A percentile compares a stretch with the other conserved stretches of the same genome.
phyloP scores from a whole-genome alignment of 2,888 invertebrate genomes.

The Sphinx pinastri region DNA sequence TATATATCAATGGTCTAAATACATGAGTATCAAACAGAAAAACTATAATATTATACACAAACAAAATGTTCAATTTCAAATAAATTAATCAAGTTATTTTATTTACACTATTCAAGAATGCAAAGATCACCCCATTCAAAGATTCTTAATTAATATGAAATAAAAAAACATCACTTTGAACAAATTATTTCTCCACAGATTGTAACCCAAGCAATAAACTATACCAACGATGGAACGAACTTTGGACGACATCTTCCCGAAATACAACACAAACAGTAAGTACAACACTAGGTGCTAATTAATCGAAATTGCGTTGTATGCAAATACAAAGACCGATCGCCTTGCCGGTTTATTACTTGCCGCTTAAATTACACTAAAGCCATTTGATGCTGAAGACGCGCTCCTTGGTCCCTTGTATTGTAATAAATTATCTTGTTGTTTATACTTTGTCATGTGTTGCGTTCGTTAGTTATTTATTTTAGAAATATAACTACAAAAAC shows the following conservation, averaged over 20 bases:
- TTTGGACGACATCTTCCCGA: conserved; percentile 21
- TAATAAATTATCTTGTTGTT: not conserved
- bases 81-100: no score
- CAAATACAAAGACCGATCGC: conserved; percentile 36
- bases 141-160: not conserved
- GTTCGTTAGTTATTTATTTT: not conserved
- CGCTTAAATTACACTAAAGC: conserved; percentile 30
- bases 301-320: conserved; percentile 35
- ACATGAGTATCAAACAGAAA: no score
- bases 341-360: conserved; percentile 39
- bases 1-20: no score
- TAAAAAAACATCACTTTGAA: conserved; percentile 15
- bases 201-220: conserved; percentile 57
- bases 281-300: conserved; percentile 26
- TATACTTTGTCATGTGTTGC: not conserved
- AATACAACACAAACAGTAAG: conserved; percentile 61
- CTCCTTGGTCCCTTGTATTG: not conserved
- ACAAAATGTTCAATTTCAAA: no score
- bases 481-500: not conserved
- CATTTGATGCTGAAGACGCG: conserved; percentile 4
- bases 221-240: conserved; percentile 48
- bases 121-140: not conserved
- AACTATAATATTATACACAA: no score
- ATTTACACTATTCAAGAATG: no score
- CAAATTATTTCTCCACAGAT: conserved; percentile 56